Evolutionary conservation across 2,113 vertebrate genomes (phyloP), one percentile per base, ranked within the genome.

Genomic region (Melanerpes formicivorus): DNA sequence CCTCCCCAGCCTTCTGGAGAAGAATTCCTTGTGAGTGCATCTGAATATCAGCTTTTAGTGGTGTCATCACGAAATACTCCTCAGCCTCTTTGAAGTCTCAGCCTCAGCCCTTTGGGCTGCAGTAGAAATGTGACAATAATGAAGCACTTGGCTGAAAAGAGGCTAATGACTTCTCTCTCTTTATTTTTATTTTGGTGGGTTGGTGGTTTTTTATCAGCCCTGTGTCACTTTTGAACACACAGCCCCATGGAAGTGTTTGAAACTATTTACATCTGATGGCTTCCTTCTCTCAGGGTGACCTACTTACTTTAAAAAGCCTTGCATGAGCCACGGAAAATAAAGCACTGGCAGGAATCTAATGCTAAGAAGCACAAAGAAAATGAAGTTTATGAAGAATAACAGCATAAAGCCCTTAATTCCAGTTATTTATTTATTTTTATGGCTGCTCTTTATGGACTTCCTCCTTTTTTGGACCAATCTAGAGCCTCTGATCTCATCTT

Each of bases 21-120:
- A 42, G 42, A 42, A 42, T 42, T 42, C 5, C 42, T 52, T 52
- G 50, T 52, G 19, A 52, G 19, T 52, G 42, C 14, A 42, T 42
- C 88, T 91, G 83, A 95, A 80, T 91, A 91, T 40, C 16, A 44
- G 60, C 54, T 86, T 90, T 95, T 67, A 90, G 54, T 65, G 90
- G 29, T 58, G 64, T 74, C 12, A 8, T 58, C 46, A 52, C 82
- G 34, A 95, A 77, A 67, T 80, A 91, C 71, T 91, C 91, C 64
- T 86, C 67, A 76, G 22, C 54, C 15, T 65, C 42, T 42, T 42
- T 42, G 42, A 42, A 42, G 14, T 14, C 13, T 37, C 37, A 9
- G 37, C 37, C 37, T 37, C 37, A 37, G 37, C 37, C 37, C 37
- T 37, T 37, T 37, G 42, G 42, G 63, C 90, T 71, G 80, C 90